phyloP scores from a whole-genome alignment of 2,113 vertebrate species.

The Nyctereutes procyonoides region DNA sequence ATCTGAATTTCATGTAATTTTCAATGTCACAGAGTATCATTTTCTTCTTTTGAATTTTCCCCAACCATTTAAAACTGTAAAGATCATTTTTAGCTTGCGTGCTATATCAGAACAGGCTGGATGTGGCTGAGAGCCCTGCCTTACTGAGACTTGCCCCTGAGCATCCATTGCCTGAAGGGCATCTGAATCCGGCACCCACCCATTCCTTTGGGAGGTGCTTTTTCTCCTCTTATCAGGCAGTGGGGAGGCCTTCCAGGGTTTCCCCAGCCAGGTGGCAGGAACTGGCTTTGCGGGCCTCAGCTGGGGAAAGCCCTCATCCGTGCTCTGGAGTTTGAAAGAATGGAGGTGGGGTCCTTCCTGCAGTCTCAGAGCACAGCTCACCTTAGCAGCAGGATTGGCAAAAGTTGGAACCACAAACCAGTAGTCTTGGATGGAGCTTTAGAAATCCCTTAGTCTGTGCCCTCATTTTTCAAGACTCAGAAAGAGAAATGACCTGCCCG shows the following conservation, averaged over 20 bases:
- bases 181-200: background rate
- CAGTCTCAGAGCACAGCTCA: background rate
- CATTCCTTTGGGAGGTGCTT: background rate
- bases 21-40: conserved; percentile 20
- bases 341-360: background rate
- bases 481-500: background rate
- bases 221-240: background rate
- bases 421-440: background rate
- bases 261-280: background rate
- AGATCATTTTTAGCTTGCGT: background rate
- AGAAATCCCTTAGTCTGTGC: background rate
- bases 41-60: conserved; percentile 12
- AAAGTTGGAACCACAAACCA: background rate
- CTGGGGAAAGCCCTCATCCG: background rate
- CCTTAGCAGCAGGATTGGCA: background rate
- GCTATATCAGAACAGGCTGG: background rate
- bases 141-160: background rate
- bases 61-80: background rate
- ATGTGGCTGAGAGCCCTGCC: background rate
- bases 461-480: background rate
- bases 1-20: background rate
- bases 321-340: background rate
- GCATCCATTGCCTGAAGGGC: no score
- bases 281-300: background rate
- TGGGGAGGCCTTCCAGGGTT: background rate